Evolutionary conservation across 2,888 invertebrate genomes (phyloP), one percentile per base, ranked within the genome.

Genomic region (Neoaliturus tenellus): DNA sequence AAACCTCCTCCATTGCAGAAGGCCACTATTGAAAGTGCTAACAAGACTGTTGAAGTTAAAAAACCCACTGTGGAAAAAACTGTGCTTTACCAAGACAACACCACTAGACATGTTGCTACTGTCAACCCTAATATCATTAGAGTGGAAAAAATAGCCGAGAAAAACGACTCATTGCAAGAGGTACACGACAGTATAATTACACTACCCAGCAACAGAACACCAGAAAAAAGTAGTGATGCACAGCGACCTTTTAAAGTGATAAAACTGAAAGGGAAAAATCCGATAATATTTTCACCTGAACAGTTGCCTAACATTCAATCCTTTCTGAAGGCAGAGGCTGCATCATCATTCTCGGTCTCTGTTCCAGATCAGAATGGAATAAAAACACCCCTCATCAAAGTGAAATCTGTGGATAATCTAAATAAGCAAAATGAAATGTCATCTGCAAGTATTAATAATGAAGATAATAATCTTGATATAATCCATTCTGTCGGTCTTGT

Each of bases 401-500:
- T 78, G 4, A 78, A 55, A 25, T 78, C 78, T 55, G 78, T 78
- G 14, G 78, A 78, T 33, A 78, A 78, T 55, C 55, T 78, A 10
- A 78, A 78, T 20, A 78, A 78, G n/a, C 48, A 51, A 17, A 55
- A 71, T 39, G 41, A 35, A 28, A 6, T 41, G 14, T 39, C 39
- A 35, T 12, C 33, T 0, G 10, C 51, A 10, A 12, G 12, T 4
- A 51, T n/a, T 33, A 41, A 14, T 28, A 48, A 41, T 35, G 41
- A 71, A 25, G 20, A 35, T n/a, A 78, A 55, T 35, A 78, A 71
- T 71, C 71, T 78, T 2, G 78, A 78, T n/a, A 78, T 78, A 17
- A 78, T 78, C 20, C 78, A 78, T 55, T 78, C 78, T 4, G 78
- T 78, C 35, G 78, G 78, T 12, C 78, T 78, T 4, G 55, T 78